Conservation (phyloP, 2,888 invertebrate genomes). For the Trachelus stipa region DNA sequence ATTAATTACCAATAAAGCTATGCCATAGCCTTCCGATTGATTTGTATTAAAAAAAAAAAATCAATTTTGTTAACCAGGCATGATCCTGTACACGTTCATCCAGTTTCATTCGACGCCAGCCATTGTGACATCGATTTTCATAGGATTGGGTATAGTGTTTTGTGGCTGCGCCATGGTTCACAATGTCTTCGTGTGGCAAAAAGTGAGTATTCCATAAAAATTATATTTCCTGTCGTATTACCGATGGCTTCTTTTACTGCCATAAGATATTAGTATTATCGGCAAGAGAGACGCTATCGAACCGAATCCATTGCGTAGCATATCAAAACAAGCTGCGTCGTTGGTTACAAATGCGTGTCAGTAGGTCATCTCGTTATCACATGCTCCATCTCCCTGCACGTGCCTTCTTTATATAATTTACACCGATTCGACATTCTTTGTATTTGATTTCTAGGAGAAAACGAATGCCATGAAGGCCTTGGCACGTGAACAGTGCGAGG, state of each 20-base stretch:
- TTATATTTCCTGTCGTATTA: background rate
- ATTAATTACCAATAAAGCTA: background rate
- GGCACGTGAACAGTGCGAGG: slow-evolving; percentile 65
- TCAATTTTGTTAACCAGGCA: slow-evolving; percentile 72
- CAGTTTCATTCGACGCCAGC: slow-evolving; percentile 93
- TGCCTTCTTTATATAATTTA: no score
- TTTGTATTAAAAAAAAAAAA: no score
- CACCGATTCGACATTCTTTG: no score
- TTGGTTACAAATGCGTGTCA: no score
- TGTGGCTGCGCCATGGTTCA: slow-evolving; percentile 95
- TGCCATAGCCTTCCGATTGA: no score
- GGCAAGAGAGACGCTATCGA: no score
- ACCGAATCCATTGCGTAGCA: no score
- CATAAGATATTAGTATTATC: no score
- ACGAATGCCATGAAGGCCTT: slow-evolving; percentile 82
- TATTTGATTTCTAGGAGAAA: slow-evolving; percentile 72
- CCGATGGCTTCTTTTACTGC: background rate
- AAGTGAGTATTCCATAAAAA: slow-evolving; percentile 63
- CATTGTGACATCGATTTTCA: slow-evolving; percentile 88
- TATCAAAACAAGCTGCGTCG: no score
- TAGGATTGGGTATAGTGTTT: slow-evolving; percentile 91
- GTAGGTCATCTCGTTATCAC: no score
- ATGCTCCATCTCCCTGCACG: no score
- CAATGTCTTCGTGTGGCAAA: slow-evolving; percentile 95
- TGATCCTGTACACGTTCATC: slow-evolving; percentile 92